Evolutionary conservation across 2,888 invertebrate genomes (phyloP), one percentile per base, ranked within the genome.

Genomic region (Camponotus fellah): DNA sequence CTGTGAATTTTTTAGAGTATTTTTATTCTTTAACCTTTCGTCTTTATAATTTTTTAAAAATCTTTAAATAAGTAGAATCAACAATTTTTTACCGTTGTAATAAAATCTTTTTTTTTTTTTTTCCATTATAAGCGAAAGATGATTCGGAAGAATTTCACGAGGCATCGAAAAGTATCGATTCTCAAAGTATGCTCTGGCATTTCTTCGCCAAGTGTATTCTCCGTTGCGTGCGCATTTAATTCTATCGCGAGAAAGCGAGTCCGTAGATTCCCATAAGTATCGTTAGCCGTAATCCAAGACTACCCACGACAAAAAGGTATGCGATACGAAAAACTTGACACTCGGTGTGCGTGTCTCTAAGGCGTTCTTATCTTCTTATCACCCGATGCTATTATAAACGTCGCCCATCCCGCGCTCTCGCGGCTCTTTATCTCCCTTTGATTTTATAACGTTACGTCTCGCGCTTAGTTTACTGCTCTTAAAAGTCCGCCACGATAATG

Each of bases 321-420:
- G 83, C 56, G 86, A 89, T 84, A 83, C 34, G 83, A 89, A 88
- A 53, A 88, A 89, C 89, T 85, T 87, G 88, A 87, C 86, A 84
- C 84, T 34, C 62, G 85, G 69, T 83, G 86, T 86, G 82, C 74
- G 83, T 75, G 62, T 34, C 4, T 62, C 79, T 76, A 65, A 83
- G 83, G 69, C 53, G 53, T 65, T 71, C 81, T 86, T 86, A 85
- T 87, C 86, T 68, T 26, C 83, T 89, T 89, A 89, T 89, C 89
- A 66, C n/a, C n/a, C 65, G 81, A 72, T 75, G 60, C 21, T 82
- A 75, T 53, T 77, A 68, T 56, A n/a, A 26, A 53, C 75, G 49
- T 9, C 37, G 49, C 37, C 66, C 71, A 53, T 74, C 84, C 75
- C 66, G 62, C 62, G 34, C 60, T 79, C 66, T 49, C 62, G 40